phyloP scores from a whole-genome alignment of 2,113 vertebrate genomes.

The Zosterops pallidus region DNA sequence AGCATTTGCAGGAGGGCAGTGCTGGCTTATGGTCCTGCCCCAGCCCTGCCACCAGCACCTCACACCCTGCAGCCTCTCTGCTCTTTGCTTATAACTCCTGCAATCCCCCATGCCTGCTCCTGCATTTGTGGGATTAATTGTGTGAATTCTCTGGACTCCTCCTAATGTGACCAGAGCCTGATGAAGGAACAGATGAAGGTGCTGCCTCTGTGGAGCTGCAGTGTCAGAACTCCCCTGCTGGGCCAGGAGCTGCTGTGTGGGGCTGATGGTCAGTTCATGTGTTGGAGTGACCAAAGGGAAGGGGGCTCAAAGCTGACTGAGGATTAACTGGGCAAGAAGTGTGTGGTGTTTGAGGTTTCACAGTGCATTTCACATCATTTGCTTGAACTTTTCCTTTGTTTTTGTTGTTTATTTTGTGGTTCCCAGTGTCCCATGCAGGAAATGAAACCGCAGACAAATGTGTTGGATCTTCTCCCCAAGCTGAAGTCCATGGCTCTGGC shows the following conservation, averaged over 20 bases:
- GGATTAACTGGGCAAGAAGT: not conserved
- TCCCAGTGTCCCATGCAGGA: slow-evolving; percentile 89
- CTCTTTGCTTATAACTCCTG: not conserved
- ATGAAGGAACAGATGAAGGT: not conserved
- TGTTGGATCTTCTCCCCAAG: slow-evolving; percentile 85
- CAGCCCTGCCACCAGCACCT: not conserved
- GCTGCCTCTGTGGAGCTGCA: not conserved
- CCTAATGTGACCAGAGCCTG: not conserved
- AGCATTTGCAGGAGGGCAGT: not conserved
- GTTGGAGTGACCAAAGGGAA: not conserved
- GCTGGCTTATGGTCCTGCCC: accelerated
- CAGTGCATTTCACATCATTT: not conserved
- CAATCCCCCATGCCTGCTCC: not conserved
- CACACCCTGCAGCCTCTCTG: not conserved
- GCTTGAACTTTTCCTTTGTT: not conserved
- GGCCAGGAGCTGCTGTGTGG: not conserved
- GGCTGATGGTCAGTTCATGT: not conserved
- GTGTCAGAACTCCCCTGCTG: not conserved
- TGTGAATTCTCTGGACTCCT: not conserved
- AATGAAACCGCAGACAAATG: slow-evolving; percentile 72
- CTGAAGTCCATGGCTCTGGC: slow-evolving; percentile 81
- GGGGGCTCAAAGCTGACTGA: not conserved
- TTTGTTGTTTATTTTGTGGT: not conserved
- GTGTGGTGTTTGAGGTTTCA: not conserved
- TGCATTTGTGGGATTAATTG: not conserved